Conservation (phyloP, 30 jellyfish, hydroid and myxozoan genomes). For the Aurelia sp. region DNA sequence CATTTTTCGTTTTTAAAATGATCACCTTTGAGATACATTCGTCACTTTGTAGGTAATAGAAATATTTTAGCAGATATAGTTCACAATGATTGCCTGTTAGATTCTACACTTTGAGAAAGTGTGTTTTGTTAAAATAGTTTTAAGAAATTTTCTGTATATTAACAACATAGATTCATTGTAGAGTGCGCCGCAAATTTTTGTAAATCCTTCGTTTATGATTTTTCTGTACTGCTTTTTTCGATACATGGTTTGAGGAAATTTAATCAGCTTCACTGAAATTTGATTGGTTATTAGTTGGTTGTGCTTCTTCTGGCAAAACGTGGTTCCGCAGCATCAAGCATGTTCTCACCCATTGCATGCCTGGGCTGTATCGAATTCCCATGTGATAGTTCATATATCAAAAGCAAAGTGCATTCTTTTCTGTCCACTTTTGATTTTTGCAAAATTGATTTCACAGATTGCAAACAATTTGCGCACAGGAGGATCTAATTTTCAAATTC, state of each 20-base stretch:
- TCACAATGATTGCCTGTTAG: constrained; percentile 5
- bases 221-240: background rate
- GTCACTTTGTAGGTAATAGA: background rate
- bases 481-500: no score
- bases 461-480: no score
- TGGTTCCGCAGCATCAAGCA: no score
- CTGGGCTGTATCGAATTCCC: no score
- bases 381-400: no score
- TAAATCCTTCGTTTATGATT: background rate
- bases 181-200: background rate
- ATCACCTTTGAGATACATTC: background rate
- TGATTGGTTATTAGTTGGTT: background rate
- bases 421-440: no score
- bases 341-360: no score
- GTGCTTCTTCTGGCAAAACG: no score
- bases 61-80: constrained; percentile 1
- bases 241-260: background rate
- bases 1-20: no score
- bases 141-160: background rate
- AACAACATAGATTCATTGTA: background rate
- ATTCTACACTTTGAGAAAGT: constrained; percentile 56
- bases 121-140: constrained; percentile 28
- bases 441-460: no score
- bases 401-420: no score
- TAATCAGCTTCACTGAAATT: background rate